phyloP scores from a whole-genome alignment of 37 sponge, comb jelly and placozoan genomes.

The Eunapius fragilis region DNA sequence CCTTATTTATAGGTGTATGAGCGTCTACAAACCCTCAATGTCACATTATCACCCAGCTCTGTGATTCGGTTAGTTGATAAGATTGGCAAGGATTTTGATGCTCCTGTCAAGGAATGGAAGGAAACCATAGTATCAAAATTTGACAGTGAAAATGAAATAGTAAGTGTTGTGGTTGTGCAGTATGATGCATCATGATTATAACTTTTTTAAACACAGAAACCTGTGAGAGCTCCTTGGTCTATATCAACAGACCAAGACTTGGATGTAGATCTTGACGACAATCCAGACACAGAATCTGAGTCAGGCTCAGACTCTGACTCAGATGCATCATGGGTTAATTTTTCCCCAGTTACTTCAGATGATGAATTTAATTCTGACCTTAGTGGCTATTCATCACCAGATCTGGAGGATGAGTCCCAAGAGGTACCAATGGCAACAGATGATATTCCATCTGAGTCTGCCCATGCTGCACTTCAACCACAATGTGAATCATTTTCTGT shows the following conservation, averaged over 20 bases:
- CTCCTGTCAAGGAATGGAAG: not conserved
- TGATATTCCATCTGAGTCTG: too few species aligned
- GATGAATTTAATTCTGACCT: too few species aligned
- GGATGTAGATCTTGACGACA: not conserved
- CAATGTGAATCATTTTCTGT: too few species aligned
- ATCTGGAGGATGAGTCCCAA: too few species aligned
- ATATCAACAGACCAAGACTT: too few species aligned
- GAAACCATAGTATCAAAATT: not conserved
- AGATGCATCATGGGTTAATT: not conserved
- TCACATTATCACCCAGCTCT: constrained; percentile 11
- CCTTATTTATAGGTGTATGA: not conserved
- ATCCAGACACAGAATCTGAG: not conserved
- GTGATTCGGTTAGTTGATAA: constrained; percentile 3
- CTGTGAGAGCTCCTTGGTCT: too few species aligned
- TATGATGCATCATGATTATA: not conserved
- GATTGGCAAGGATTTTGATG: not conserved
- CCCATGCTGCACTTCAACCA: too few species aligned
- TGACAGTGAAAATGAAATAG: not conserved
- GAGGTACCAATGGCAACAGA: too few species aligned
- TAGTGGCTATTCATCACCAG: too few species aligned
- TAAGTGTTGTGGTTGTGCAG: not conserved
- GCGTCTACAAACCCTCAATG: not conserved
- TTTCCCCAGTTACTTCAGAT: not conserved
- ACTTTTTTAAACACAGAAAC: not conserved
- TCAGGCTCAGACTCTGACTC: not conserved